A percentile compares a stretch with the other conserved stretches of the same genome.
phyloP scores from a whole-genome alignment of 2,113 vertebrate species.

The Electrona antarctica region DNA sequence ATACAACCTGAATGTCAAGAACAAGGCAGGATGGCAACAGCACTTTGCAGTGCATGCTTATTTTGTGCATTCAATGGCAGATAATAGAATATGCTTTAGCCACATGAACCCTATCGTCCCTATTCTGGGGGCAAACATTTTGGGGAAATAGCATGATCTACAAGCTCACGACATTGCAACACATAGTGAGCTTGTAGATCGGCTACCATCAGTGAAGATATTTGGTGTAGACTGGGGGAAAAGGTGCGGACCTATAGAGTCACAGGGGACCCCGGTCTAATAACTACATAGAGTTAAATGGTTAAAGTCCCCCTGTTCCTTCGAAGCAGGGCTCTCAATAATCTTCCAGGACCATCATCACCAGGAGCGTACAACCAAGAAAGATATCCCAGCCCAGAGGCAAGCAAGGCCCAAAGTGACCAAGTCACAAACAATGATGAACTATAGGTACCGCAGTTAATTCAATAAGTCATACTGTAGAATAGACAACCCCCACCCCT shows the following conservation, averaged over 20 bases:
- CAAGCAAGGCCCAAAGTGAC: conserved; percentile 18
- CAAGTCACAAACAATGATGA: conserved; percentile 17
- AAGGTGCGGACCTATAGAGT: too few species aligned
- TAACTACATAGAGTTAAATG: too few species aligned
- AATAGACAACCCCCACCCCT: not conserved
- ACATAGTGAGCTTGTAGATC: too few species aligned
- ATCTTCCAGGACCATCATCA: conserved; percentile 4
- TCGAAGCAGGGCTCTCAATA: conserved; percentile 18
- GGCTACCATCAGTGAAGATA: too few species aligned
- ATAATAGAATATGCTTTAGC: conserved; percentile 30
- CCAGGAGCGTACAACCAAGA: not conserved
- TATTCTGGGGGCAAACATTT: too few species aligned
- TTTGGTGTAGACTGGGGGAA: too few species aligned
- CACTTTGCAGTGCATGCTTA: conserved; percentile 52
- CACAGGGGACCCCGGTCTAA: too few species aligned
- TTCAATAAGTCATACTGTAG: conserved; percentile 19
- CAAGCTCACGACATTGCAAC: too few species aligned
- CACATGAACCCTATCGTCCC: too few species aligned
- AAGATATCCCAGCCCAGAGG: conserved; percentile 19
- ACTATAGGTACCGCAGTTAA: conserved; percentile 52
- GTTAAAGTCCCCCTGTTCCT: not conserved
- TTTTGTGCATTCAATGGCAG: conserved; percentile 53
- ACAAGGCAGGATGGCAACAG: conserved; percentile 55
- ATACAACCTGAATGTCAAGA: conserved; percentile 46
- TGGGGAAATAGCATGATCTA: too few species aligned